phyloP scores from a whole-genome alignment of 2,888 invertebrate genomes.

The Trichogramma dendrolimi region DNA sequence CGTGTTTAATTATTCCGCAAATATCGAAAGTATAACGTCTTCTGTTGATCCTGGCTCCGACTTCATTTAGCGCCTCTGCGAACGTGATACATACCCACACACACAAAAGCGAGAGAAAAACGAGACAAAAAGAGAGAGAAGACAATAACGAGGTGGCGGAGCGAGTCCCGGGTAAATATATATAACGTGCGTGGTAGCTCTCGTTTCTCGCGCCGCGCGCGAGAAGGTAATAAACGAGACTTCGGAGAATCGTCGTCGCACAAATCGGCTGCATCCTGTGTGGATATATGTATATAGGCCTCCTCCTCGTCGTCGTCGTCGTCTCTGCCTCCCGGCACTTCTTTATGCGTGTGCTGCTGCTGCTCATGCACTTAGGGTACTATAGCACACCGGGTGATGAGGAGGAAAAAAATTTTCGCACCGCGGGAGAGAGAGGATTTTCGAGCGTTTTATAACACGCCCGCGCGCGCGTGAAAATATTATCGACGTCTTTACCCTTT shows the following conservation, averaged over 20 bases:
- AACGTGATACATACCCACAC: neutral
- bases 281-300: neutral
- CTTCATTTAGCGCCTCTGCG: neutral
- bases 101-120: neutral
- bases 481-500: no score
- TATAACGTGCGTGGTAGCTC: constrained; percentile 16
- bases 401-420: no score
- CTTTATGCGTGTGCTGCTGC: no score
- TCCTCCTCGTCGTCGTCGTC: no score
- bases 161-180: neutral
- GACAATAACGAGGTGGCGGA: constrained; percentile 16
- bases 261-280: constrained; percentile 30
- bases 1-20: constrained; percentile 14
- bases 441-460: no score
- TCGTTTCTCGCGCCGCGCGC: constrained; percentile 2
- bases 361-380: no score
- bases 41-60: constrained; percentile 5
- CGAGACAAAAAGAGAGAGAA: constrained; percentile 8
- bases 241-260: constrained; percentile 27
- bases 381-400: no score
- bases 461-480: no score
- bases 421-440: no score
- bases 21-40: neutral
- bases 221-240: constrained; percentile 3
- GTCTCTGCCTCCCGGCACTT: no score